Evolutionary conservation across 2,113 vertebrate species (phyloP).

Genomic region (Ptilonorhynchus violaceus): DNA sequence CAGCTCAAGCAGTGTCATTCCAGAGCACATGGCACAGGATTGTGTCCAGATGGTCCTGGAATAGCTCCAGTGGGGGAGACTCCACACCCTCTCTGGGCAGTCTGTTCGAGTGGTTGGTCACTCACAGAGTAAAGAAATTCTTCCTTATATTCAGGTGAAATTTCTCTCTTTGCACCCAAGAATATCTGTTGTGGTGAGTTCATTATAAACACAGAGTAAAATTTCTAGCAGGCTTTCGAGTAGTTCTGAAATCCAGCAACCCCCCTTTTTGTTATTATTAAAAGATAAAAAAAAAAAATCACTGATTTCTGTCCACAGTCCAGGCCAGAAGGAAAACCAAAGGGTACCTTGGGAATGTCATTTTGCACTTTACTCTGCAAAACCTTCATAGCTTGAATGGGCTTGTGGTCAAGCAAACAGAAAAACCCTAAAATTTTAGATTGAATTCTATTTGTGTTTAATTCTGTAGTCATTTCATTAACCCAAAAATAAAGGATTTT

Average conservation of each 20-base stretch:
- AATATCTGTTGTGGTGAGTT: not conserved
- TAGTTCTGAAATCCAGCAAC: not conserved
- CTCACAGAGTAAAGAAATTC: not conserved
- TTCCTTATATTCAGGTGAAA: not conserved
- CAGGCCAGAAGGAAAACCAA: not conserved
- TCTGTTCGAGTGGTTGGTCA: not conserved
- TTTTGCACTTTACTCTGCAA: not conserved
- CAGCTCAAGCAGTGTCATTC: not conserved
- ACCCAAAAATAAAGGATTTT: not conserved
- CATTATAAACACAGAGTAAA: not conserved
- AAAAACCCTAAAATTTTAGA: not conserved
- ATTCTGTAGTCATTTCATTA: not conserved
- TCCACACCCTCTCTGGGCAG: not conserved
- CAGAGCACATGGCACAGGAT: not conserved
- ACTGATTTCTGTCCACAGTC: not conserved
- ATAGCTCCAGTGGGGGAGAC: not conserved
- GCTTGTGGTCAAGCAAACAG: not conserved
- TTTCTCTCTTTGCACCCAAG: not conserved
- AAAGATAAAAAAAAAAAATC: not conserved
- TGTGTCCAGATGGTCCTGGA: not conserved
- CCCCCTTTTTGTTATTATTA: not conserved
- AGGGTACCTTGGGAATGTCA: not conserved
- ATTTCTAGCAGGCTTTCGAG: not conserved
- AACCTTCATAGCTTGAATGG: not conserved
- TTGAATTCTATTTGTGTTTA: not conserved